A percentile compares a stretch with the other conserved stretches of the same genome.
Conservation (phyloP, 2,797 vertebrate genomes). For the Antennarius maculatus region DNA sequence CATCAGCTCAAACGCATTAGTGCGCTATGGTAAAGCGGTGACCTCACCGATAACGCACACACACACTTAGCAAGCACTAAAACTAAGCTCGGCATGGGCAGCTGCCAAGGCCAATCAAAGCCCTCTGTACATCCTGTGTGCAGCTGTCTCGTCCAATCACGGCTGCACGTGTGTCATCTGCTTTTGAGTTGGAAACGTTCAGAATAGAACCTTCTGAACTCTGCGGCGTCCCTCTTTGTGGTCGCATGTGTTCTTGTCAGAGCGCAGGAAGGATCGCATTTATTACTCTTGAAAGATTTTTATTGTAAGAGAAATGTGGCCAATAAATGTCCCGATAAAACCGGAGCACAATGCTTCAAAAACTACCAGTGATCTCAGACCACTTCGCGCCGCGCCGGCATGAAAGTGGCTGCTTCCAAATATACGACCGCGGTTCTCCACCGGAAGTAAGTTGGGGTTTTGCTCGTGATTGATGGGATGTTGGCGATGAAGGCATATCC, state of each 20-base stretch:
- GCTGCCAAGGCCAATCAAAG: slow-evolving; percentile 83
- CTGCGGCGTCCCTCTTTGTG: slow-evolving; percentile 30
- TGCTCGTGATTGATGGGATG: too few relatives aligned
- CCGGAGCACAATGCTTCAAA: slow-evolving; percentile 10
- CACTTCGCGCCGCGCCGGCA: too few relatives aligned
- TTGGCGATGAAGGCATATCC: too few relatives aligned
- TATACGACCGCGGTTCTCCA: too few relatives aligned
- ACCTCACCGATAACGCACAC: slow-evolving; percentile 75
- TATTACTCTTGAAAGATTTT: slow-evolving; percentile 32
- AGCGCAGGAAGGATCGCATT: slow-evolving; percentile 41
- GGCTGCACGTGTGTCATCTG: slow-evolving; percentile 76
- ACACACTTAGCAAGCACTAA: slow-evolving; percentile 76
- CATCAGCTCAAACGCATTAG: slow-evolving; percentile 76
- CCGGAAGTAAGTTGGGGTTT: too few relatives aligned
- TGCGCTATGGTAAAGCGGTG: slow-evolving; percentile 63
- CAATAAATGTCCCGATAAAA: slow-evolving; percentile 8
- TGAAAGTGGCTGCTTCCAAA: too few relatives aligned
- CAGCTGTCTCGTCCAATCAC: slow-evolving; percentile 80
- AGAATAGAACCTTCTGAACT: slow-evolving; percentile 58
- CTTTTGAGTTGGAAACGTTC: slow-evolving; percentile 69
- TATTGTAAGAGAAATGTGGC: slow-evolving; percentile 21
- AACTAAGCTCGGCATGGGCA: slow-evolving; percentile 72
- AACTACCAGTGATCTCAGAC: slow-evolving; percentile 1
- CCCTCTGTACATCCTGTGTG: slow-evolving; percentile 72
- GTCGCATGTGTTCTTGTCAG: slow-evolving; percentile 33